phyloP scores from a whole-genome alignment of 2,888 invertebrate species.

The Lomographa bimaculata region DNA sequence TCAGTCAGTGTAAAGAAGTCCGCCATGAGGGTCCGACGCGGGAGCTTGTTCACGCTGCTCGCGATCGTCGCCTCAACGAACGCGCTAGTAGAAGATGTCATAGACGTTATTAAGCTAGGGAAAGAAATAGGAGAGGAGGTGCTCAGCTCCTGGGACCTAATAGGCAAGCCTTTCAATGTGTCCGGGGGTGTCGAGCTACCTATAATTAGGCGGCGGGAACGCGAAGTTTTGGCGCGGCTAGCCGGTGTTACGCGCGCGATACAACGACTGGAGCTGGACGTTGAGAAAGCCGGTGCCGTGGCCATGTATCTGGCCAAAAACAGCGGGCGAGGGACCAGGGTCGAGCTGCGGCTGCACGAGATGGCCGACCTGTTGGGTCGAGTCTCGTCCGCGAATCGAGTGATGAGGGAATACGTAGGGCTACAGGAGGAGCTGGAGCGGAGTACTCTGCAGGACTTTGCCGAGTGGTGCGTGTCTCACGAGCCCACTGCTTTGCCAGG shows the following conservation, averaged over 20 bases:
- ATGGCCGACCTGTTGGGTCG: slow-evolving; percentile 84
- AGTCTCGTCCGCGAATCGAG: slow-evolving; percentile 82
- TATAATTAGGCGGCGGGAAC: slow-evolving; percentile 84
- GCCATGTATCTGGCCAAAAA: slow-evolving; percentile 66
- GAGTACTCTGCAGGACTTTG: slow-evolving; percentile 88
- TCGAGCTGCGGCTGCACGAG: slow-evolving; percentile 85
- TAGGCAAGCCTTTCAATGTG: slow-evolving; percentile 80
- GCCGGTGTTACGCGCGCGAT: slow-evolving; percentile 59
- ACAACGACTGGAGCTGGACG: slow-evolving; percentile 52
- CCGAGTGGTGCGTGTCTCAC: slow-evolving; percentile 87
- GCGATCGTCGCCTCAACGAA: slow-evolving; percentile 50
- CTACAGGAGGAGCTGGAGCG: slow-evolving; percentile 81
- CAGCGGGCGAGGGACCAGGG: slow-evolving; percentile 61
- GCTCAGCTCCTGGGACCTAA: slow-evolving; percentile 85
- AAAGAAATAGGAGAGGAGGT: slow-evolving; percentile 85
- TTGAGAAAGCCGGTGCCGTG: slow-evolving; percentile 57
- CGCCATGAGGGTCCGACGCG: slow-evolving; percentile 64
- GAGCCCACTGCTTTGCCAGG: slow-evolving; percentile 85
- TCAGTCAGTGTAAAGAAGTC: slow-evolving; percentile 59
- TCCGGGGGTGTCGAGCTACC: slow-evolving; percentile 84
- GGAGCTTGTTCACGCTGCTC: slow-evolving; percentile 53
- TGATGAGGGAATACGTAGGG: slow-evolving; percentile 84
- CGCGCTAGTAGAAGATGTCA: slow-evolving; percentile 82
- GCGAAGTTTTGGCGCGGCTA: slow-evolving; percentile 80
- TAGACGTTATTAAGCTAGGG: slow-evolving; percentile 83